phyloP scores from a whole-genome alignment of 2,888 invertebrate species.

The Eurytoma californica region DNA sequence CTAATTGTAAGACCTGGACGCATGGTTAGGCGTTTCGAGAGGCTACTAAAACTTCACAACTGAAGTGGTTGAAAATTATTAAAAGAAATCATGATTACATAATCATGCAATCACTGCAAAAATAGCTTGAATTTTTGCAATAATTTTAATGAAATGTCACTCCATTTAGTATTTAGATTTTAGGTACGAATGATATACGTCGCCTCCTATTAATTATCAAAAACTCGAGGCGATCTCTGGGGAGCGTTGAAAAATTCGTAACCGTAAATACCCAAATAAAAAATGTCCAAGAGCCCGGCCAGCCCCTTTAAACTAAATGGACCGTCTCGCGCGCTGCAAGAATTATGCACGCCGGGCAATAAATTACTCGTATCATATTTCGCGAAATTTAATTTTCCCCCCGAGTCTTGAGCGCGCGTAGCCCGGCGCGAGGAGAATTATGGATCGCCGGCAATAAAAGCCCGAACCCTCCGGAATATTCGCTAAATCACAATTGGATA shows the following conservation, averaged over 20 bases:
- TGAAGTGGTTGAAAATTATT: too few relatives aligned
- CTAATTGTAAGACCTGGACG: too few relatives aligned
- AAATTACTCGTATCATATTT: conserved; percentile 55
- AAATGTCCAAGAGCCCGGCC: conserved; percentile 1
- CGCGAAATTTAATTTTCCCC: conserved; percentile 56
- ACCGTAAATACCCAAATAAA: conserved; percentile 20
- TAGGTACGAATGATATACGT: too few relatives aligned
- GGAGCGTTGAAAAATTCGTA: conserved; percentile 9
- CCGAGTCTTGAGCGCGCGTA: conserved; percentile 45
- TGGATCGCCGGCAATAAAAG: conserved; percentile 55
- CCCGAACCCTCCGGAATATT: conserved; percentile 30
- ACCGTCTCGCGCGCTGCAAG: conserved; percentile 39
- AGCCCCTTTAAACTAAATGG: conserved; percentile 33
- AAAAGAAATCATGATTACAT: too few relatives aligned
- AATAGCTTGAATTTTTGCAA: too few relatives aligned
- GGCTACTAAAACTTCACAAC: too few relatives aligned
- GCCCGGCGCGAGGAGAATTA: conserved; percentile 41
- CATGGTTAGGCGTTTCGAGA: too few relatives aligned
- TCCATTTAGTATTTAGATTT: too few relatives aligned
- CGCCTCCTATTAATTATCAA: conserved; percentile 15
- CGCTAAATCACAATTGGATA: conserved; percentile 55
- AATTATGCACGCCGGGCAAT: conserved; percentile 46
- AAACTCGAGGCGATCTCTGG: background rate
- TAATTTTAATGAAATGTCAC: too few relatives aligned
- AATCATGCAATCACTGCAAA: too few relatives aligned